Percentiles rank a stretch among this genome's conserved stretches.
phyloP scores from a whole-genome alignment of 1,140 invertebrate genomes.

The Oscheius sp. region DNA sequence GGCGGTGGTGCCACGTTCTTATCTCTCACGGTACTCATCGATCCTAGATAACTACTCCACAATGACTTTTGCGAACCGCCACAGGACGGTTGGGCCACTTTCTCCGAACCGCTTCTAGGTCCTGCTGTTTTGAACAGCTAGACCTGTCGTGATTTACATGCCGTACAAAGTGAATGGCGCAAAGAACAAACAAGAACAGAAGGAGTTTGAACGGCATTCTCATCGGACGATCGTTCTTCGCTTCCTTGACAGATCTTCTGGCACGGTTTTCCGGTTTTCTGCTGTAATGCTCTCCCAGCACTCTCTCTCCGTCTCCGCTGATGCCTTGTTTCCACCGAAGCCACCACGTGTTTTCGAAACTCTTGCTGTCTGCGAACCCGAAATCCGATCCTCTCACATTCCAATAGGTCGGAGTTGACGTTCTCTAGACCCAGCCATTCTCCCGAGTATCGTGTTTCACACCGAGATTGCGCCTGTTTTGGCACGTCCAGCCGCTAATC shows the following conservation, averaged over 20 bases:
- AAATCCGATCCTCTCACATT: too few relatives aligned
- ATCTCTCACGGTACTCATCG: neutral
- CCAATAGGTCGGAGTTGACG: too few relatives aligned
- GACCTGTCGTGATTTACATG: neutral
- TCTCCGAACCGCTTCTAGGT: neutral
- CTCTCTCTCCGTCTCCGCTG: too few relatives aligned
- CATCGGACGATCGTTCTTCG: neutral
- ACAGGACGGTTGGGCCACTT: neutral
- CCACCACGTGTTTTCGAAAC: too few relatives aligned
- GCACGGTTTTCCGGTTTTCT: neutral
- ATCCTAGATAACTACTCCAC: neutral
- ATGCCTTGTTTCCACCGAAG: too few relatives aligned
- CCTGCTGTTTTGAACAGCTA: neutral
- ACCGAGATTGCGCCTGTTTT: too few relatives aligned
- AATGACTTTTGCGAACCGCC: neutral
- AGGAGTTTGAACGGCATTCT: too few relatives aligned
- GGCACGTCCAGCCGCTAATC: too few relatives aligned
- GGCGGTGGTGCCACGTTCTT: constrained; percentile 10
- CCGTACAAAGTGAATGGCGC: neutral
- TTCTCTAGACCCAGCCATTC: too few relatives aligned
- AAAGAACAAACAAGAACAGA: neutral
- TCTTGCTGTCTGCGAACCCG: too few relatives aligned
- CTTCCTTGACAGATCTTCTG: neutral
- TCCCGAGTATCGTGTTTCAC: too few relatives aligned
- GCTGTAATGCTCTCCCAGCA: neutral